These are phyloP conservation scores for Micrasema minimum DNA, from an alignment of 1,140 invertebrate species.

Conservation along the genomic window DNA sequence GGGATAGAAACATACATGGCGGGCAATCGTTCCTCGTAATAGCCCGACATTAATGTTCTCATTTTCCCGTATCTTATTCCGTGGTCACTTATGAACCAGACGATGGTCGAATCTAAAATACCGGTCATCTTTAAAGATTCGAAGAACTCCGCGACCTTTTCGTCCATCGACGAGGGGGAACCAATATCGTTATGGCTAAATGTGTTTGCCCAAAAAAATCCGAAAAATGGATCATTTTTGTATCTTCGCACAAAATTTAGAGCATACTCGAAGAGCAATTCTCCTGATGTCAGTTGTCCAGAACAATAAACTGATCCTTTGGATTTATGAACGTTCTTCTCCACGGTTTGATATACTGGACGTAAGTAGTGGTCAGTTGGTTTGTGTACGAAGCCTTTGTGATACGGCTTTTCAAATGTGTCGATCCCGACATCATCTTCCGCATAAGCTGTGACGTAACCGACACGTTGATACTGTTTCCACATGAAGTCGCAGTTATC, in stretches of 20 bases:
- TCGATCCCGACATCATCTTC: slow-evolving; percentile 61
- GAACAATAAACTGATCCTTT: slow-evolving; percentile 65
- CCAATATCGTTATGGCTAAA: slow-evolving; percentile 76
- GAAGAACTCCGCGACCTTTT: slow-evolving; percentile 65
- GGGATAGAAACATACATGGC: slow-evolving; percentile 81
- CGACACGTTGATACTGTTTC: slow-evolving; percentile 60
- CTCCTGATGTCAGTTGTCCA: slow-evolving; percentile 67
- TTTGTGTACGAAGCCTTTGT: slow-evolving; percentile 56
- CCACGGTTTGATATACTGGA: slow-evolving; percentile 72
- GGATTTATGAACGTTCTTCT: slow-evolving; percentile 61
- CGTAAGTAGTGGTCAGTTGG: slow-evolving; percentile 82
- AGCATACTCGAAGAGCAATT: slow-evolving; percentile 70
- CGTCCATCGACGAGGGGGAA: slow-evolving; percentile 69
- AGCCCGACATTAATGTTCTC: slow-evolving; percentile 76
- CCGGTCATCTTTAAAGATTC: slow-evolving; percentile 61
- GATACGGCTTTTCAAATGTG: slow-evolving; percentile 57
- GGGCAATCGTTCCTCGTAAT: slow-evolving; percentile 86
- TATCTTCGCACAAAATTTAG: slow-evolving; percentile 73
- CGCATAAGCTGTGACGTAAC: slow-evolving; percentile 60
- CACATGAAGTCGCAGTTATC: slow-evolving; percentile 58
- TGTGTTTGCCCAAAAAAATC: slow-evolving; percentile 77
- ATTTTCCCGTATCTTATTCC: slow-evolving; percentile 84
- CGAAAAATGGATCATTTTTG: slow-evolving; percentile 70
- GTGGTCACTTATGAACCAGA: slow-evolving; percentile 87
- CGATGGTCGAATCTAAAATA: slow-evolving; percentile 68